phyloP scores from a whole-genome alignment of 2,888 invertebrate species.

The Beris morrisii region DNA sequence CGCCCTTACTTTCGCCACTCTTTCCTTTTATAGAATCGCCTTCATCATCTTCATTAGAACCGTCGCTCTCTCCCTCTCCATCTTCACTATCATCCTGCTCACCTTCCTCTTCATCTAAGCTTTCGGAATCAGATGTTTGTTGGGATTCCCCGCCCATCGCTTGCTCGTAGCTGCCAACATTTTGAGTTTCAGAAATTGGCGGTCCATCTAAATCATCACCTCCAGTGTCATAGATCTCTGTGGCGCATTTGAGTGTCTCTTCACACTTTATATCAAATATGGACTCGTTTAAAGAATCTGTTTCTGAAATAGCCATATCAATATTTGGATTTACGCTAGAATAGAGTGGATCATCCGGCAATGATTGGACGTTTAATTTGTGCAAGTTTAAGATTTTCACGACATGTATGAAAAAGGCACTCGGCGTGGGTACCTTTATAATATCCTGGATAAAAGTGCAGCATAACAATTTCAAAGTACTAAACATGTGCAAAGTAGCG shows the following conservation, averaged over 20 bases:
- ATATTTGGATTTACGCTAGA: background rate
- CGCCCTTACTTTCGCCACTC: background rate
- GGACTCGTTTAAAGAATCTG: slow-evolving; percentile 40
- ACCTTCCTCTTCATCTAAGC: slow-evolving; percentile 35
- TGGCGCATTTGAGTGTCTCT: slow-evolving; percentile 20
- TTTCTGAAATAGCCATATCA: slow-evolving; percentile 23
- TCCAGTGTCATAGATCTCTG: slow-evolving; percentile 19
- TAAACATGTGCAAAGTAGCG: slow-evolving; percentile 45
- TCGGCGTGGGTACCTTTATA: slow-evolving; percentile 48
- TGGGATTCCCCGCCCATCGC: too few species aligned
- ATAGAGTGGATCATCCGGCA: background rate
- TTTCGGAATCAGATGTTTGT: background rate
- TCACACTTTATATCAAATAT: slow-evolving; percentile 32
- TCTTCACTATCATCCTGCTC: slow-evolving; percentile 22
- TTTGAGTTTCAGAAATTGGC: slow-evolving; percentile 39
- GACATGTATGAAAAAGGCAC: slow-evolving; percentile 46
- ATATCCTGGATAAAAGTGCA: slow-evolving; percentile 49
- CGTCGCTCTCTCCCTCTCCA: background rate
- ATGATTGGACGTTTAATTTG: background rate
- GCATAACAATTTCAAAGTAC: slow-evolving; percentile 46
- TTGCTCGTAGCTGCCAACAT: background rate
- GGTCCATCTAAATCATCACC: slow-evolving; percentile 40
- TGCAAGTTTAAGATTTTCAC: slow-evolving; percentile 21
- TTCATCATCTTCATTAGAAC: background rate
- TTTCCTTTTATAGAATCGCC: background rate